Evolutionary conservation across 2,797 vertebrate genomes (phyloP).

Genomic region (Xenops minutus): DNA sequence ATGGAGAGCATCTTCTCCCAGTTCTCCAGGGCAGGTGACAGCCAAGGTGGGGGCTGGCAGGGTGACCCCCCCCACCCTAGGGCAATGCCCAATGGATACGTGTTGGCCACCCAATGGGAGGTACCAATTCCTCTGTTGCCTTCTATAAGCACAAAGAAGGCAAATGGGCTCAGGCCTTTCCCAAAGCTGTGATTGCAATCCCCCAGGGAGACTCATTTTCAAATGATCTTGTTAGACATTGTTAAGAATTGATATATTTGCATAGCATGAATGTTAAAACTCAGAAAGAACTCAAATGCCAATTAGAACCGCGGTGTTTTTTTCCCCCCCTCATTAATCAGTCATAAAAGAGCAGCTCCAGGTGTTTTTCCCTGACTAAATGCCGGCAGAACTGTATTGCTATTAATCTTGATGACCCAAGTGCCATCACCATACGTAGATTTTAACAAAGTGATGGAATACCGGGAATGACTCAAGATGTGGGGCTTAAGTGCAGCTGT

Average conservation of each 20-base stretch:
- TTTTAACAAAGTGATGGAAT: background rate
- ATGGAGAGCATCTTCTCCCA: background rate
- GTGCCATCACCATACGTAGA: background rate
- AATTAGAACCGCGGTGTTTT: background rate
- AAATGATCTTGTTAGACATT: slow-evolving; percentile 70
- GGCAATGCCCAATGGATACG: fast-evolving
- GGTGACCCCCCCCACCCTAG: fast-evolving
- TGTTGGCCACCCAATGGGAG: fast-evolving
- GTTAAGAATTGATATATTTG: slow-evolving; percentile 64
- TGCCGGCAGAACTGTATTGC: background rate
- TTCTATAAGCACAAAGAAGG: background rate
- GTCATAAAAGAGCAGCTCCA: slow-evolving; percentile 56
- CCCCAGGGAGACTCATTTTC: slow-evolving; percentile 55
- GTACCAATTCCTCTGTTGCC: background rate
- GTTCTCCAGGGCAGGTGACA: fast-evolving
- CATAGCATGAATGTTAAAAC: slow-evolving; percentile 70
- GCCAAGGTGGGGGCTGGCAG: fast-evolving
- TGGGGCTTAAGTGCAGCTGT: fast-evolving
- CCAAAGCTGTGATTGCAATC: slow-evolving; percentile 17
- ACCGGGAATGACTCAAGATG: fast-evolving
- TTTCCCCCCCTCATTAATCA: slow-evolving; percentile 56
- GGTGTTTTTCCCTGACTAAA: slow-evolving; percentile 49
- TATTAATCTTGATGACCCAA: slow-evolving; percentile 44
- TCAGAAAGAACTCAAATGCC: slow-evolving; percentile 53
- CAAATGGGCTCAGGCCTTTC: background rate